Evolutionary conservation across 2,797 vertebrate genomes (phyloP), one percentile per base, ranked within the genome.

Genomic region (Merluccius polli): DNA sequence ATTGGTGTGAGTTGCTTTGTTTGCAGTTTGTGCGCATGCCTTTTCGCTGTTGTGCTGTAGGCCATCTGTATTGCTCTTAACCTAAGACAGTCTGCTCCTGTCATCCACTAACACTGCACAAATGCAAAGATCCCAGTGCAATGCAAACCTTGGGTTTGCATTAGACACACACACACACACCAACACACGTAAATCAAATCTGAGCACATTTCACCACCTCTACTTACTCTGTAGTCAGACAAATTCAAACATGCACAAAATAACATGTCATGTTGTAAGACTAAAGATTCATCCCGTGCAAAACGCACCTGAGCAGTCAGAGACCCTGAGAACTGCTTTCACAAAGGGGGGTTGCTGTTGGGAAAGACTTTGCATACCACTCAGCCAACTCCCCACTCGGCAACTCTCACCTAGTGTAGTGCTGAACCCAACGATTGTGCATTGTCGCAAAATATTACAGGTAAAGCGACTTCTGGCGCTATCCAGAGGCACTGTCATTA

Each of bases 181-280:
- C 24, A 35, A 21, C 70, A 72, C 27, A 68, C 6, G 59, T 24
- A 24, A 59, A 38, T 24, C 10, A 11, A 27, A 65, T 11, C 59
- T 18, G 13, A 68, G 24, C 65, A 68, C 32, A 69, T 18, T 3
- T 24, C 63, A 68, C 33, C 30, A 36, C 33, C 30, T 48, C 70
- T 12, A 65, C 32, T 36, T 12, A 65, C 32, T 36, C 72, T 15
- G 70, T 0, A 68, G 35, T 63, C 74, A 81, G 81, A 44, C 81
- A 80, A 78, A 81, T 31, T 59, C 30, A 33, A 41, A 59, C 84
- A 78, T 80, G 77, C 79, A 7, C 71, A 75, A 1, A 29, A 65
- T 27, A 27, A 27, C 59, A 3, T 27, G n/a, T 29, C 59, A 27
- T 65, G 52, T 59, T 59, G 52, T 59, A 59, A 24, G 21, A 24